A percentile compares a stretch with the other conserved stretches of the same genome.
Conservation (phyloP, 2,113 vertebrate genomes). For the Apteryx mantelli region DNA sequence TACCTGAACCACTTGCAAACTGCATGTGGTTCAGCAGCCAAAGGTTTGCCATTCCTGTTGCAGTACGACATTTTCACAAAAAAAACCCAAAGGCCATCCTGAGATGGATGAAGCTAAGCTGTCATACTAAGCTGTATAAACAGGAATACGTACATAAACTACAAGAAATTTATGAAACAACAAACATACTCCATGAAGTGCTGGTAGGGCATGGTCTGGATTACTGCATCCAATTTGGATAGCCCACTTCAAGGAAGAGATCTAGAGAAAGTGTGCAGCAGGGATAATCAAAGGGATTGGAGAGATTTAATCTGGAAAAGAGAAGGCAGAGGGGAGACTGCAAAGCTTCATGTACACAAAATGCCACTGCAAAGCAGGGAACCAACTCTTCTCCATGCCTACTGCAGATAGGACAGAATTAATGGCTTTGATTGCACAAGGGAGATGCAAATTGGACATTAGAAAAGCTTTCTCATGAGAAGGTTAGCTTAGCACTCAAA, state of each 20-base stretch:
- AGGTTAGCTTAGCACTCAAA: neutral
- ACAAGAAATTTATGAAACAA: neutral
- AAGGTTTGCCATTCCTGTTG: neutral
- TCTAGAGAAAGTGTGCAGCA: neutral
- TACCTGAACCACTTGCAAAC: neutral
- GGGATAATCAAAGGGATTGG: constrained; percentile 6
- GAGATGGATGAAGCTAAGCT: neutral
- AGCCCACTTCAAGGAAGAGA: neutral
- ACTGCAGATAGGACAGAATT: constrained; percentile 9
- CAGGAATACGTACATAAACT: neutral
- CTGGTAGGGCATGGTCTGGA: neutral
- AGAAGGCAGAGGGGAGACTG: neutral
- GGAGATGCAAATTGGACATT: constrained; percentile 5
- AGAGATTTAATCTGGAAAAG: constrained; percentile 21
- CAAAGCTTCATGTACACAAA: neutral
- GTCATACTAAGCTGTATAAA: neutral
- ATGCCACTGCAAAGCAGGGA: neutral
- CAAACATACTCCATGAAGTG: neutral
- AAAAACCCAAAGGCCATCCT: neutral
- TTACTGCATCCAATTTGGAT: neutral
- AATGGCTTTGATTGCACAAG: constrained; percentile 6
- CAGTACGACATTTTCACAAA: neutral
- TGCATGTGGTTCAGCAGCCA: neutral
- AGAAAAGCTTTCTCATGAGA: constrained; percentile 15
- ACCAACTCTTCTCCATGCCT: neutral